Conservation (phyloP, 2,113 vertebrate species). For the Tragelaphus buxtoni region DNA sequence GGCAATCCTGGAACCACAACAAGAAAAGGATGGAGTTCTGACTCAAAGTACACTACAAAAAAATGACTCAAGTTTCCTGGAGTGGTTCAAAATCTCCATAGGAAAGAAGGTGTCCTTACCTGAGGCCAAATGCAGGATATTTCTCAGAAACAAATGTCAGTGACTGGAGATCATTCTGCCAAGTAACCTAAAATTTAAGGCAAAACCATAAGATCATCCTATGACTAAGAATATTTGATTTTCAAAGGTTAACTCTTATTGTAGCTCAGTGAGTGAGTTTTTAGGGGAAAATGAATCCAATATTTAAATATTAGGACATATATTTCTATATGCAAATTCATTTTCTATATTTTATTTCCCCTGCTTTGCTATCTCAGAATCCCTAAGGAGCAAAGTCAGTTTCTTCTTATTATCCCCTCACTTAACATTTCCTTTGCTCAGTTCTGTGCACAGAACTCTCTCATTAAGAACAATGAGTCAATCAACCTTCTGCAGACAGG, state of each 20-base stretch:
- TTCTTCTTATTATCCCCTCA: background rate
- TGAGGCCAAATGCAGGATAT: background rate
- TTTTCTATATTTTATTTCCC: background rate
- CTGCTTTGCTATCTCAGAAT: background rate
- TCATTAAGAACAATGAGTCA: background rate
- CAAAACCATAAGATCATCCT: background rate
- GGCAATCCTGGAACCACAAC: background rate
- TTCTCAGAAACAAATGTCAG: background rate
- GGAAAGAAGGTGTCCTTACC: background rate
- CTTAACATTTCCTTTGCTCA: background rate
- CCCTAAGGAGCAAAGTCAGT: background rate
- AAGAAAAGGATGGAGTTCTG: background rate
- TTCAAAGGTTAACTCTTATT: background rate
- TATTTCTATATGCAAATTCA: background rate
- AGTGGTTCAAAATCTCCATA: background rate
- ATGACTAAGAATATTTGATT: background rate
- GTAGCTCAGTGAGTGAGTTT: background rate
- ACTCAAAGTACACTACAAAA: background rate
- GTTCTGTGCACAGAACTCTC: background rate
- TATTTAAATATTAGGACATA: background rate
- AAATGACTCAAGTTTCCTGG: background rate
- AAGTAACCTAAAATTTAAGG: background rate
- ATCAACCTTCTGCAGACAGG: background rate
- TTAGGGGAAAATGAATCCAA: background rate
- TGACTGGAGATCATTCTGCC: background rate